phyloP scores from a whole-genome alignment of 2,797 vertebrate genomes.

The Pangasius mekongensis region DNA sequence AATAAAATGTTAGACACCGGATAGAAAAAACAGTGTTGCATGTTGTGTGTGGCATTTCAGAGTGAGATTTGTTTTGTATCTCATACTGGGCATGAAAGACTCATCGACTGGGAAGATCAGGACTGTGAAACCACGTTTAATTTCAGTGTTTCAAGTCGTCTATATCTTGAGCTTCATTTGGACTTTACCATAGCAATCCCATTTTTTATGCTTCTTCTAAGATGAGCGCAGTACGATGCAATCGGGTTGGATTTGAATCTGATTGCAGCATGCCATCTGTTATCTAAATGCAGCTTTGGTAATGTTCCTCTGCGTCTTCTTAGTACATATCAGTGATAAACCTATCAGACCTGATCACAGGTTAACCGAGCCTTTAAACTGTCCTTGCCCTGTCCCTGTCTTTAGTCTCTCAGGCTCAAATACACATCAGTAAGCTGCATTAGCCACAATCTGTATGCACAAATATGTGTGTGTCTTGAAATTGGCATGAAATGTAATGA shows the following conservation, averaged over 20 bases:
- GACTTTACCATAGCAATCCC: not conserved
- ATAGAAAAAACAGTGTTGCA: not conserved
- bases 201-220: not conserved
- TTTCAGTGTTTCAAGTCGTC: not conserved
- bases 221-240: not conserved
- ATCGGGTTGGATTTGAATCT: not conserved
- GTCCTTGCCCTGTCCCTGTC: conserved; percentile 3
- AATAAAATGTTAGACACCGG: not conserved
- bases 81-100: conserved; percentile 13
- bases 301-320: not conserved
- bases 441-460: not conserved
- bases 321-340: not conserved
- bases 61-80: not conserved
- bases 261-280: not conserved
- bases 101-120: conserved; percentile 24
- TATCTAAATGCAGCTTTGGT: not conserved
- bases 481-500: not conserved
- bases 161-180: not conserved
- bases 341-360: not conserved
- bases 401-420: conserved; percentile 15
- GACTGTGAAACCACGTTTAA: not conserved
- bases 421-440: conserved; percentile 15
- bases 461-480: not conserved
- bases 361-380: not conserved
- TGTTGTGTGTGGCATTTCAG: not conserved